phyloP scores from a whole-genome alignment of 2,113 vertebrate species.

The Gadus chalcogrammus region DNA sequence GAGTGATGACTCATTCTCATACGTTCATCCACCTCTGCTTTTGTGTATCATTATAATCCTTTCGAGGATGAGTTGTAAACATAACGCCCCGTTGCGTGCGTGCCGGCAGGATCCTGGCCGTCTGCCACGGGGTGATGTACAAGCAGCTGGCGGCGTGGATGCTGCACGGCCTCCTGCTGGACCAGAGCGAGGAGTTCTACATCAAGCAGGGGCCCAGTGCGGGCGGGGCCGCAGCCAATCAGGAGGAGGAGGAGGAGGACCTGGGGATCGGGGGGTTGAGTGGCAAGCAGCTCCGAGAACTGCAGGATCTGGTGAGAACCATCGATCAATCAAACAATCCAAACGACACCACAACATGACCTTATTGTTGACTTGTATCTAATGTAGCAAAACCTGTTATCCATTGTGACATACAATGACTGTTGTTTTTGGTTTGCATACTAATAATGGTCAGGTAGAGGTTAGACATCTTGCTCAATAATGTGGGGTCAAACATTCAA shows the following conservation, averaged over 20 bases:
- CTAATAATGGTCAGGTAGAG: no score
- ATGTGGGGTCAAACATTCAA: no score
- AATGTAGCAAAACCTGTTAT: no score
- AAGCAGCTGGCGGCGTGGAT: slow-evolving; percentile 99
- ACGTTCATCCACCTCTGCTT: background rate
- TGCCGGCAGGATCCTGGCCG: slow-evolving; percentile 83
- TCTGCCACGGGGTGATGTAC: slow-evolving; percentile 97
- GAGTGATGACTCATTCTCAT: no score
- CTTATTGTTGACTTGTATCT: no score
- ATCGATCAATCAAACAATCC: background rate
- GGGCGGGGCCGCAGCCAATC: slow-evolving; percentile 76
- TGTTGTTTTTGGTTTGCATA: background rate
- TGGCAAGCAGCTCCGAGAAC: slow-evolving; percentile 90
- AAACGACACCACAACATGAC: background rate
- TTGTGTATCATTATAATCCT: background rate
- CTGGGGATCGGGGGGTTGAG: slow-evolving; percentile 93
- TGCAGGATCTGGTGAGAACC: slow-evolving; percentile 89
- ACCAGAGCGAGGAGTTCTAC: slow-evolving; percentile 96
- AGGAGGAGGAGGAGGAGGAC: slow-evolving; percentile 95
- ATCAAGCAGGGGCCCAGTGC: slow-evolving; percentile 92
- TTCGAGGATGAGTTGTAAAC: background rate
- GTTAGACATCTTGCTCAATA: no score
- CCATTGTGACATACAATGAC: background rate
- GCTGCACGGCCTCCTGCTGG: slow-evolving; percentile 91
- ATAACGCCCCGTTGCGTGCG: no score